Conservation (phyloP, 2,797 vertebrate species). For the Chaetodon trifasciatus region DNA sequence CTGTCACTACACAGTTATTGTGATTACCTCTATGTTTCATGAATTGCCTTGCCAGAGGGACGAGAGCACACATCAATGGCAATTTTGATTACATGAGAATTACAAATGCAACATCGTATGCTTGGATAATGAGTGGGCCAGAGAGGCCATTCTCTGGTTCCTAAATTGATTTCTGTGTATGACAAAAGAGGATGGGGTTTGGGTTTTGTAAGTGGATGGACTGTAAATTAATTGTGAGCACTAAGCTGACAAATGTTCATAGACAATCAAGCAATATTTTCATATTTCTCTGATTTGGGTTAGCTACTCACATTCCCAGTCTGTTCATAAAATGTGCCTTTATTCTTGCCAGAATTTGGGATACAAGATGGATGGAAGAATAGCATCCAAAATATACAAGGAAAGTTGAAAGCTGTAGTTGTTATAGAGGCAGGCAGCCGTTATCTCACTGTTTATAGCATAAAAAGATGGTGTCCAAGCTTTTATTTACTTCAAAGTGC, state of each 20-base stretch:
- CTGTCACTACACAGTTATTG: slow-evolving; percentile 90
- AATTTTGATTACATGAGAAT: slow-evolving; percentile 86
- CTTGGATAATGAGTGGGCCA: slow-evolving; percentile 81
- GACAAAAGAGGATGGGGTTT: slow-evolving; percentile 79
- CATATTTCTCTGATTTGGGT: slow-evolving; percentile 77
- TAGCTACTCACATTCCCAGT: slow-evolving; percentile 70
- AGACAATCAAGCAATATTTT: slow-evolving; percentile 79
- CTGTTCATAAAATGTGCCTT: slow-evolving; percentile 73
- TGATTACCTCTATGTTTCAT: slow-evolving; percentile 89
- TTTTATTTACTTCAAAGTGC: slow-evolving; percentile 36
- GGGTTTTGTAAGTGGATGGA: slow-evolving; percentile 83
- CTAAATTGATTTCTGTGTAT: slow-evolving; percentile 84
- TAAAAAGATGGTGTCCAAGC: slow-evolving; percentile 27
- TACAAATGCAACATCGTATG: slow-evolving; percentile 81
- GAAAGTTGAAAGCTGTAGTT: slow-evolving; percentile 57
- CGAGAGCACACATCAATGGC: slow-evolving; percentile 85
- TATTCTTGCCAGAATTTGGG: slow-evolving; percentile 72
- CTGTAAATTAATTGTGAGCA: slow-evolving; percentile 84
- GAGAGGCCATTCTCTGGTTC: slow-evolving; percentile 81
- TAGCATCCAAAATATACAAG: slow-evolving; percentile 61
- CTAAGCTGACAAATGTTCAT: slow-evolving; percentile 82
- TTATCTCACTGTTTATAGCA: slow-evolving; percentile 45
- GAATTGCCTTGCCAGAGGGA: slow-evolving; percentile 88
- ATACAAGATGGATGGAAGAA: slow-evolving; percentile 62
- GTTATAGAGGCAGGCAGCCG: slow-evolving; percentile 40